Evolutionary conservation across 2,888 invertebrate genomes (phyloP).

Genomic region (Bombylius major): DNA sequence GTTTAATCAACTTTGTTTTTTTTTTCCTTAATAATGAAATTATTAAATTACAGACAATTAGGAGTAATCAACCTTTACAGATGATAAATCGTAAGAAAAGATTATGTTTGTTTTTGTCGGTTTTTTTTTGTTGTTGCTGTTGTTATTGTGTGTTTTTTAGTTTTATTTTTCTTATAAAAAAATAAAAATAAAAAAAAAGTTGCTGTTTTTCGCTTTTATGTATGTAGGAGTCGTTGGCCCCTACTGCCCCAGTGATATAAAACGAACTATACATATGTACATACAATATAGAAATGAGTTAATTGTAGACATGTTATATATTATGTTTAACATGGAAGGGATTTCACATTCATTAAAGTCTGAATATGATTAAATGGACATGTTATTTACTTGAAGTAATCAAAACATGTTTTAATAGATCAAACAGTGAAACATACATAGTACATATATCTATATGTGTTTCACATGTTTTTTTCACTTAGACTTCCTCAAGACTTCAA

Average conservation of each 20-base stretch:
- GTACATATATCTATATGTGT: too few species aligned
- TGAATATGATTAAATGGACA: neutral
- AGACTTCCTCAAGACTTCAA: too few species aligned
- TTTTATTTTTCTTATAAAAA: neutral
- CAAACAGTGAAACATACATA: too few species aligned
- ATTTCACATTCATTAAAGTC: too few species aligned
- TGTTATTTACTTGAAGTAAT: neutral
- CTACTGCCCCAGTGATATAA: neutral
- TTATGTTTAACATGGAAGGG: too few species aligned
- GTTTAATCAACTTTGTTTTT: slow-evolving; percentile 1
- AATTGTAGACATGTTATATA: too few species aligned
- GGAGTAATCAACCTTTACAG: slow-evolving; percentile 7
- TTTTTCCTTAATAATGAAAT: slow-evolving; percentile 2
- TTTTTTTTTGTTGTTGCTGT: too few species aligned
- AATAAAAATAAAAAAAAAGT: too few species aligned
- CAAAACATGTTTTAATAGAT: neutral
- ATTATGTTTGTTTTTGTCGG: neutral
- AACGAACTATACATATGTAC: too few species aligned
- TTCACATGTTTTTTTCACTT: too few species aligned
- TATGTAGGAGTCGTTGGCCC: neutral
- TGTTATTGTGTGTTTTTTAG: neutral
- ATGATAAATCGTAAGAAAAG: slow-evolving; percentile 4
- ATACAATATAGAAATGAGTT: too few species aligned
- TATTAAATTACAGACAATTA: slow-evolving; percentile 11
- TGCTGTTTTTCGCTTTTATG: neutral